phyloP scores from a whole-genome alignment of 2,113 vertebrate genomes.

The Myodes glareolus region DNA sequence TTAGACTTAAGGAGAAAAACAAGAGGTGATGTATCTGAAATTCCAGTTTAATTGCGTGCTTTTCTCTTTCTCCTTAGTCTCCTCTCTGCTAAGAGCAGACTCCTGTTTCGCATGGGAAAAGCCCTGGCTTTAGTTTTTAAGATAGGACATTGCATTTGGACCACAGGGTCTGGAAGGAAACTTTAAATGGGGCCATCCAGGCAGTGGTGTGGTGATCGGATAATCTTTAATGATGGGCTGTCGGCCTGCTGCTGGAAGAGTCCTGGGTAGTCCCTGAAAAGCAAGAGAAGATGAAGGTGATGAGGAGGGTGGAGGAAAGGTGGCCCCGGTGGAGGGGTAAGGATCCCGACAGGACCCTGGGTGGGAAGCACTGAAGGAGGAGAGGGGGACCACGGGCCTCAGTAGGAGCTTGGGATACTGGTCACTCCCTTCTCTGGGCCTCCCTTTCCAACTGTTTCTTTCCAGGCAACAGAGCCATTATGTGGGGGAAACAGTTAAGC shows the following conservation, averaged over 20 bases:
- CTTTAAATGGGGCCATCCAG: neutral
- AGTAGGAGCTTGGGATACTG: neutral
- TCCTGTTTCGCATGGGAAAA: neutral
- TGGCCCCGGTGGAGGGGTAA: neutral
- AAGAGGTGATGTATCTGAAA: neutral
- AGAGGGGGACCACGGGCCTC: neutral
- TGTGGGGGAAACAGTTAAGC: slow-evolving; percentile 62
- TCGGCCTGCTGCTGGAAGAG: neutral
- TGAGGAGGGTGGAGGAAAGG: neutral
- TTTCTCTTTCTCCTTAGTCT: neutral
- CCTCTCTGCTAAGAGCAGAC: neutral
- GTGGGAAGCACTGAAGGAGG: slow-evolving; percentile 26
- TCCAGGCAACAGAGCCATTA: slow-evolving; percentile 6
- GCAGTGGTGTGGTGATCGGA: neutral
- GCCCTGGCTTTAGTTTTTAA: neutral
- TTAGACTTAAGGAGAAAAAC: neutral
- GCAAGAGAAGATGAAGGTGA: neutral
- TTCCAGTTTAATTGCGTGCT: neutral
- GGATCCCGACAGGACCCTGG: slow-evolving; percentile 2
- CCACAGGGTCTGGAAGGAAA: neutral
- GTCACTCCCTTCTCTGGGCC: neutral
- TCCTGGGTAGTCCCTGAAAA: neutral
- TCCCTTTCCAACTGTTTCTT: neutral
- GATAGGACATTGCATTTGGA: neutral
- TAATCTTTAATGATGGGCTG: neutral